These are phyloP conservation scores for Nemopilema nomurai DNA, from an alignment of 30 jellyfish, hydroid and myxozoan genomes.

Conservation along the genomic window DNA sequence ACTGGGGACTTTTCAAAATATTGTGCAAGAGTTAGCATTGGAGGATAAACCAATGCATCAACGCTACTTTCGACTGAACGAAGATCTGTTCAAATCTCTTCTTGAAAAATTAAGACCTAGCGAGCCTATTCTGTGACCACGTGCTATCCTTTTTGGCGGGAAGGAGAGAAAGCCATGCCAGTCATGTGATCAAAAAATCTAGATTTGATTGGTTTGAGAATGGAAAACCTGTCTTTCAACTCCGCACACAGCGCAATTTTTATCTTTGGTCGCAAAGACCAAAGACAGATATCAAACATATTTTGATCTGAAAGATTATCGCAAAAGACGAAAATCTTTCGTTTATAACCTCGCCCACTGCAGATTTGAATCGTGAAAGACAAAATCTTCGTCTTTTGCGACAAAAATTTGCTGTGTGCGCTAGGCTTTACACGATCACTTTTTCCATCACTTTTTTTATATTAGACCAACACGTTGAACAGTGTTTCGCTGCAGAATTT, in stretches of 20 bases:
- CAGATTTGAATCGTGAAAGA: background rate
- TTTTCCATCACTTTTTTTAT: too few relatives aligned
- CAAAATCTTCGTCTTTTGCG: background rate
- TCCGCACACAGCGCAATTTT: background rate
- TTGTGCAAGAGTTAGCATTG: slow-evolving; percentile 16
- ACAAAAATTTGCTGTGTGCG: background rate
- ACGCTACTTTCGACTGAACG: slow-evolving; percentile 18
- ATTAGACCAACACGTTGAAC: too few relatives aligned
- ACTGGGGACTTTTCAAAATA: slow-evolving; percentile 1
- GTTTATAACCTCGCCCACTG: background rate
- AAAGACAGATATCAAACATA: background rate
- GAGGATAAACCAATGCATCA: background rate
- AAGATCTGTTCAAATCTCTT: slow-evolving; percentile 7
- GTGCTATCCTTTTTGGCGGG: background rate
- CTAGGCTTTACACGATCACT: background rate
- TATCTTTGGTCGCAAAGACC: background rate
- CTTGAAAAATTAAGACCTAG: background rate
- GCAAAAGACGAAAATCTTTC: background rate
- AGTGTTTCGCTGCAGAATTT: too few relatives aligned
- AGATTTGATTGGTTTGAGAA: background rate
- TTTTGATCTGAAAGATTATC: background rate
- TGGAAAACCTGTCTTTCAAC: background rate
- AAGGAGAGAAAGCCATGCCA: background rate
- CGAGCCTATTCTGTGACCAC: too few relatives aligned
- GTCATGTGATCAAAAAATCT: background rate